phyloP scores from a whole-genome alignment of 1,140 invertebrate species.

The Pseudomyrmex dendroicus region DNA sequence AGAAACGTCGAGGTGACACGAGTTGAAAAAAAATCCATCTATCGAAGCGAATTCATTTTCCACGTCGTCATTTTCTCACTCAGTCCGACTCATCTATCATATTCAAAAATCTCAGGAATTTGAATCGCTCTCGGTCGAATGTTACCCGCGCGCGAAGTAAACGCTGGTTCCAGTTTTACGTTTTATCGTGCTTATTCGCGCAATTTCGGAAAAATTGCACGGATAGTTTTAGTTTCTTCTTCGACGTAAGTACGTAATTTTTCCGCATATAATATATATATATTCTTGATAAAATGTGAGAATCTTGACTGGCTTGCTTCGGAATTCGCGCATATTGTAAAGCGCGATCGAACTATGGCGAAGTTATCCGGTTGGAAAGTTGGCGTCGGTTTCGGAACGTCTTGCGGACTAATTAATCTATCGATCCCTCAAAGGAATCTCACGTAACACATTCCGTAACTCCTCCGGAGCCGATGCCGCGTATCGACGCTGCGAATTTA shows the following conservation, averaged over 20 bases:
- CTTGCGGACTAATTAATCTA: slow-evolving; percentile 35
- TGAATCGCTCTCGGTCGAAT: background rate
- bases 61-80: background rate
- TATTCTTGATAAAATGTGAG: background rate
- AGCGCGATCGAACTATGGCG: background rate
- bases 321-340: background rate
- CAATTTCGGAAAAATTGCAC: background rate
- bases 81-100: slow-evolving; percentile 27
- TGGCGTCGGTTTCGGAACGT: background rate
- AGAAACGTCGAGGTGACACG: background rate
- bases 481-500: slow-evolving; percentile 61
- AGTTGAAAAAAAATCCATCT: slow-evolving; percentile 6
- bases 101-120: background rate
- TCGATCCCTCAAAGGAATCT: slow-evolving; percentile 52
- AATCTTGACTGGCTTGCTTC: background rate
- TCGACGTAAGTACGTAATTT: background rate
- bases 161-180: background rate
- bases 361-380: slow-evolving; percentile 4
- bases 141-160: background rate
- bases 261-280: background rate
- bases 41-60: slow-evolving; percentile 12
- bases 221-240: background rate
- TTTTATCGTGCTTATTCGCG: background rate
- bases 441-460: slow-evolving; percentile 25
- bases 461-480: background rate